Conservation (phyloP, 2,888 invertebrate species). For the Invenusta paracnida region DNA sequence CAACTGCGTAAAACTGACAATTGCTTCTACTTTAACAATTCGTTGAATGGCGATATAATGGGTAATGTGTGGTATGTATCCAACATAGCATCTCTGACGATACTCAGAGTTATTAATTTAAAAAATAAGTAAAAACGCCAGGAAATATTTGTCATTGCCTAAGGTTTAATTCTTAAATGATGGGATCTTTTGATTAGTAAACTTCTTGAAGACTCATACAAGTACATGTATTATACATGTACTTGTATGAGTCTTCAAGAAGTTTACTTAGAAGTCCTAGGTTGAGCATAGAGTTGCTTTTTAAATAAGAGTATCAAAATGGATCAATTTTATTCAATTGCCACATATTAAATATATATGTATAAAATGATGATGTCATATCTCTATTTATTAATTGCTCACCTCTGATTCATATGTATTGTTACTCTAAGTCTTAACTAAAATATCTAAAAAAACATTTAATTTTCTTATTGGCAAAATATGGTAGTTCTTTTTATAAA, state of each 20-base stretch:
- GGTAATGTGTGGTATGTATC: too few species aligned
- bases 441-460: background rate
- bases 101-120: background rate
- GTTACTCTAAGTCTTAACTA: background rate
- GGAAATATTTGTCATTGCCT: background rate
- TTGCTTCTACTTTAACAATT: too few species aligned
- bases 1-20: too few species aligned
- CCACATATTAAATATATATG: background rate
- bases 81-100: too few species aligned
- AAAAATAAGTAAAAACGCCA: background rate
- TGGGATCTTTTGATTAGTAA: background rate
- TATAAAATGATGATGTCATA: background rate
- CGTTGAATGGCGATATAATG: too few species aligned
- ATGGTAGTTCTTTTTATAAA: background rate
- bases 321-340: background rate
- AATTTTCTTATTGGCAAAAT: background rate
- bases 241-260: too few species aligned
- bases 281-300: background rate
- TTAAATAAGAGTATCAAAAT: background rate
- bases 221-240: too few species aligned
- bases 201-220: too few species aligned
- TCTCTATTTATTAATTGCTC: background rate
- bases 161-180: background rate
- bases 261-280: background rate
- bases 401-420: background rate